phyloP scores from a whole-genome alignment of 1,140 invertebrate species.

The Varroa destructor region DNA sequence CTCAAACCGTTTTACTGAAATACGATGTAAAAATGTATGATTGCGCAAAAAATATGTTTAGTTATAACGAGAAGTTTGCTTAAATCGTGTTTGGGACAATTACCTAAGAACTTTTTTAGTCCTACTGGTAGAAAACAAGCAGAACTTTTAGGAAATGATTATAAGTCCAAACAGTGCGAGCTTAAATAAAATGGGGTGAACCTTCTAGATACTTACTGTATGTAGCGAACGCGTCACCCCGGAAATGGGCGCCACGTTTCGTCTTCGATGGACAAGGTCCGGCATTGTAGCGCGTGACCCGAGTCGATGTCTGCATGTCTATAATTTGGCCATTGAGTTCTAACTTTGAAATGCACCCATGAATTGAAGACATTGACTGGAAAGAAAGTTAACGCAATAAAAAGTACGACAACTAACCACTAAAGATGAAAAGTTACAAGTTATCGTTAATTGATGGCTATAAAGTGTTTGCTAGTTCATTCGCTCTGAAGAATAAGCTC shows the following conservation, averaged over 20 bases:
- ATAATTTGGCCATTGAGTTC: slow-evolving; percentile 57
- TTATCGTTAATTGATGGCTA: not conserved
- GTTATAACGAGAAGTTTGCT: too few relatives aligned
- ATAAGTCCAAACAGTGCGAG: too few relatives aligned
- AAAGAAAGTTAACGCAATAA: slow-evolving; percentile 15
- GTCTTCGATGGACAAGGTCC: slow-evolving; percentile 73
- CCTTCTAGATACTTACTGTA: slow-evolving; percentile 50
- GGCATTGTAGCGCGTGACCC: slow-evolving; percentile 53
- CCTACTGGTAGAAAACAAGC: not conserved
- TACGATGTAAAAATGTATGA: not conserved
- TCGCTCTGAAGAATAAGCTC: too few relatives aligned
- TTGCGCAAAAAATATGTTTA: too few relatives aligned
- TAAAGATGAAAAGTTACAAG: not conserved
- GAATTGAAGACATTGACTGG: slow-evolving; percentile 56
- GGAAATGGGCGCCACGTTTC: slow-evolving; percentile 70
- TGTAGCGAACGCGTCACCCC: slow-evolving; percentile 62
- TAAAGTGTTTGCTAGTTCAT: not conserved
- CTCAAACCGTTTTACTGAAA: slow-evolving; percentile 15
- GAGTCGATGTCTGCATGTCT: slow-evolving; percentile 54
- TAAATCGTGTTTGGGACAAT: slow-evolving; percentile 2
- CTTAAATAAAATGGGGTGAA: too few relatives aligned
- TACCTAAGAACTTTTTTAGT: not conserved
- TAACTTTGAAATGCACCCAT: slow-evolving; percentile 65
- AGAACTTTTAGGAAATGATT: not conserved
- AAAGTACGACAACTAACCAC: not conserved